These are phyloP conservation scores for Orthonychiurus folsomi DNA, from an alignment of 2,888 invertebrate species.

Conservation along the genomic window DNA sequence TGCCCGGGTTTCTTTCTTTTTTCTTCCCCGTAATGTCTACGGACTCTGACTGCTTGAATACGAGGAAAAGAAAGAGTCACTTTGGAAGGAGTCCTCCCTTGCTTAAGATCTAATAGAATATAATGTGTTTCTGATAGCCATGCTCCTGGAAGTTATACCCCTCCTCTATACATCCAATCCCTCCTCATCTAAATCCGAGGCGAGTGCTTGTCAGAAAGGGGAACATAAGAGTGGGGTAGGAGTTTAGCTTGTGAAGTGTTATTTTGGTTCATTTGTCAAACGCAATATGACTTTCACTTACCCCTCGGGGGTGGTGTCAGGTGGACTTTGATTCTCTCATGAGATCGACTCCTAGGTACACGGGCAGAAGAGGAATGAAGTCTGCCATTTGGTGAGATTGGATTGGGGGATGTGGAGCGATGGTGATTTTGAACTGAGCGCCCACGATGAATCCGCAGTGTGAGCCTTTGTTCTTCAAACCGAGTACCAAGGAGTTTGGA, in stretches of 20 bases:
- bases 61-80: background rate
- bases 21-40: background rate
- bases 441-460: conserved; percentile 82
- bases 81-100: background rate
- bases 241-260: too few relatives aligned
- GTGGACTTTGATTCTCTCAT: conserved; percentile 38
- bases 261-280: too few relatives aligned
- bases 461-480: conserved; percentile 82
- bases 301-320: conserved; percentile 39
- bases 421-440: conserved; percentile 53
- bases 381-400: conserved; percentile 18
- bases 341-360: conserved; percentile 39
- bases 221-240: too few relatives aligned
- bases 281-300: conserved; percentile 15
- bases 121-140: background rate
- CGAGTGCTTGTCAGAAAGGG: too few relatives aligned
- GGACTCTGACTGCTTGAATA: background rate
- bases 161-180: too few relatives aligned
- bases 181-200: too few relatives aligned
- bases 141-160: too few relatives aligned
- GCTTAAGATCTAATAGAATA: background rate
- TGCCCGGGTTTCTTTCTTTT: background rate
- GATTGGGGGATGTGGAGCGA: conserved; percentile 25
- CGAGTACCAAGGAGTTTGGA: conserved; percentile 50
- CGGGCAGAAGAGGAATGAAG: conserved; percentile 21